phyloP scores from a whole-genome alignment of 2,888 invertebrate species.

The Margaritifera margaritifera region DNA sequence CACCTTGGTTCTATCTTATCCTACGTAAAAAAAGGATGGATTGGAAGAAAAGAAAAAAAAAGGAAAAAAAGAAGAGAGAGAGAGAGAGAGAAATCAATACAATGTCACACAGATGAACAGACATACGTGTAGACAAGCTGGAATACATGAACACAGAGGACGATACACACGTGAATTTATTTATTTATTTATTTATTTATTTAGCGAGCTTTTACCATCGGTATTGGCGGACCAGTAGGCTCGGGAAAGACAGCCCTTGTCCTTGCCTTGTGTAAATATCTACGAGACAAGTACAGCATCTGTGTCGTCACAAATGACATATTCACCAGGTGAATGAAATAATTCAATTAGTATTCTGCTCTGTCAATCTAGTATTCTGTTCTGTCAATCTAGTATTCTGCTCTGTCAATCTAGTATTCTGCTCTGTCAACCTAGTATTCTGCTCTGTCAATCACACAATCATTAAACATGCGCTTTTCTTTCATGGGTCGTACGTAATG shows the following conservation, averaged over 20 bases:
- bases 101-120: too few relatives aligned
- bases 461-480: too few relatives aligned
- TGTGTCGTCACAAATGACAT: slow-evolving; percentile 72
- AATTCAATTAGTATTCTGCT: background rate
- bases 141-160: background rate
- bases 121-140: too few relatives aligned
- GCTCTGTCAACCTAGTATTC: background rate
- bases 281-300: slow-evolving; percentile 57
- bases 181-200: slow-evolving; percentile 9
- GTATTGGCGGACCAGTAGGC: slow-evolving; percentile 70
- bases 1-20: too few relatives aligned
- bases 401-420: background rate
- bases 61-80: too few relatives aligned
- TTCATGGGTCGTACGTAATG: too few relatives aligned
- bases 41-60: too few relatives aligned
- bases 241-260: slow-evolving; percentile 70
- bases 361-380: background rate
- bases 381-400: background rate
- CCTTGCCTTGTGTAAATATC: slow-evolving; percentile 58
- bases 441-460: too few relatives aligned
- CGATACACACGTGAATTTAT: background rate
- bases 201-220: slow-evolving; percentile 68
- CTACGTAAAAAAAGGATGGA: too few relatives aligned
- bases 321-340: slow-evolving; percentile 62
- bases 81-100: too few relatives aligned